These are phyloP conservation scores for Diorhabda sublineata DNA, from an alignment of 1,140 invertebrate species.

Conservation along the genomic window DNA sequence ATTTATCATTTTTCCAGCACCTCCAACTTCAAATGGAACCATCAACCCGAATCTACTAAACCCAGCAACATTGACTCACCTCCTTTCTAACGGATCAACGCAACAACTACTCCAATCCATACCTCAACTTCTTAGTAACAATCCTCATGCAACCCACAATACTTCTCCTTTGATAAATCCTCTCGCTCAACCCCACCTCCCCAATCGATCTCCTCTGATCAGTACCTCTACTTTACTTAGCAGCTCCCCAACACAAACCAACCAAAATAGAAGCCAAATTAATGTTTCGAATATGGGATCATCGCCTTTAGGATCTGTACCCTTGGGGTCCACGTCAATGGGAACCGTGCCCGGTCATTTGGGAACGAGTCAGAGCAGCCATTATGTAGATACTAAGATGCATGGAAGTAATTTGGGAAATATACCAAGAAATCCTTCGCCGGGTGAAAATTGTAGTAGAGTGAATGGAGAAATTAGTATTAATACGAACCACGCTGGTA, in stretches of 20 bases:
- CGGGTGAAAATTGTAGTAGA: slow-evolving; percentile 48
- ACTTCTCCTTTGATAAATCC: slow-evolving; percentile 45
- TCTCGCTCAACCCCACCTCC: slow-evolving; percentile 48
- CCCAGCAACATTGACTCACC: slow-evolving; percentile 60
- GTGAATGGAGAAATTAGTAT: slow-evolving; percentile 76
- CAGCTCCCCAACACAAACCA: slow-evolving; percentile 27
- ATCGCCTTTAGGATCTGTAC: slow-evolving; percentile 16
- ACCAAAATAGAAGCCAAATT: slow-evolving; percentile 25
- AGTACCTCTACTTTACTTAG: slow-evolving; percentile 35
- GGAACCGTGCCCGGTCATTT: slow-evolving; percentile 9
- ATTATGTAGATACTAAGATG: slow-evolving; percentile 38
- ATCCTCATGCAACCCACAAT: slow-evolving; percentile 46
- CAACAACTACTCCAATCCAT: slow-evolving; percentile 61
- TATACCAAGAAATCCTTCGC: slow-evolving; percentile 41
- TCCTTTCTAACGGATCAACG: slow-evolving; percentile 64
- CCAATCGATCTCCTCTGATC: slow-evolving; percentile 50
- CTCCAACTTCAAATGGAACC: slow-evolving; percentile 48
- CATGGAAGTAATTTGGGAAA: slow-evolving; percentile 24
- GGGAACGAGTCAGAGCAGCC: slow-evolving; percentile 34
- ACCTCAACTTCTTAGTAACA: slow-evolving; percentile 53
- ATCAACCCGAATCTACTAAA: slow-evolving; percentile 54
- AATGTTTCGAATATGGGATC: slow-evolving; percentile 14
- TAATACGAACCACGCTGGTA: slow-evolving; percentile 64
- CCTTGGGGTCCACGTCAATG: slow-evolving; percentile 13
- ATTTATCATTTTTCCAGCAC: slow-evolving; percentile 10